Conservation (phyloP, 2,113 vertebrate species). For the chimpanzee (Pan troglodytes) region DNA sequence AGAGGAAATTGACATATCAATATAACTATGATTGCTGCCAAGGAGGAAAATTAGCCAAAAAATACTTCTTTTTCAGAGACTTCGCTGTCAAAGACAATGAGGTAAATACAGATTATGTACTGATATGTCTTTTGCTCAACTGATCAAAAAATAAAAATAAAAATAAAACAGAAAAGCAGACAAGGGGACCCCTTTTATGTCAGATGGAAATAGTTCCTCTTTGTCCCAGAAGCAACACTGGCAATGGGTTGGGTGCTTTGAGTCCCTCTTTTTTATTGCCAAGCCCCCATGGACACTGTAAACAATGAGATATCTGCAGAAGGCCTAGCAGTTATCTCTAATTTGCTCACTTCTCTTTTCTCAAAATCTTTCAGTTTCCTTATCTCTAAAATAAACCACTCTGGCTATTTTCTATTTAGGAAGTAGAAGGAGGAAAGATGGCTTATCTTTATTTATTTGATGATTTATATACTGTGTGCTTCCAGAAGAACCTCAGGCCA, state of each 20-base stretch:
- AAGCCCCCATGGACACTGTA: not conserved
- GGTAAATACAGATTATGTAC: not conserved
- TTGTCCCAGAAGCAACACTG: not conserved
- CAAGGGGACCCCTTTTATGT: not conserved
- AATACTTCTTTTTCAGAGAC: not conserved
- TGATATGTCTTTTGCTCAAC: not conserved
- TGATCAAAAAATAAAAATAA: not conserved
- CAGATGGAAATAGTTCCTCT: not conserved
- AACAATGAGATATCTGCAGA: not conserved
- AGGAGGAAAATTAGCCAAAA: not conserved
- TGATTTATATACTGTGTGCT: constrained; percentile 23
- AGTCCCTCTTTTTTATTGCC: not conserved
- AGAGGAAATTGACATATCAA: not conserved
- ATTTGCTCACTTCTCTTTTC: not conserved
- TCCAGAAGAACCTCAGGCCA: not conserved
- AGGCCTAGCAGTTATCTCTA: constrained; percentile 24
- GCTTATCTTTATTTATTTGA: constrained; percentile 54
- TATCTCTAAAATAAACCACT: constrained; percentile 56
- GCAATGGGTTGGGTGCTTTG: not conserved
- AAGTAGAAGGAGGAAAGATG: not conserved
- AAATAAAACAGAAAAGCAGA: not conserved
- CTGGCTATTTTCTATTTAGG: constrained; percentile 36
- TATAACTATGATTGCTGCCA: not conserved
- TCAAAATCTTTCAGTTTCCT: constrained; percentile 47
- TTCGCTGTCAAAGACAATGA: not conserved